Base-by-base conservation (phyloP, 2,113 vertebrate species). In the Rhea americana region DNA sequence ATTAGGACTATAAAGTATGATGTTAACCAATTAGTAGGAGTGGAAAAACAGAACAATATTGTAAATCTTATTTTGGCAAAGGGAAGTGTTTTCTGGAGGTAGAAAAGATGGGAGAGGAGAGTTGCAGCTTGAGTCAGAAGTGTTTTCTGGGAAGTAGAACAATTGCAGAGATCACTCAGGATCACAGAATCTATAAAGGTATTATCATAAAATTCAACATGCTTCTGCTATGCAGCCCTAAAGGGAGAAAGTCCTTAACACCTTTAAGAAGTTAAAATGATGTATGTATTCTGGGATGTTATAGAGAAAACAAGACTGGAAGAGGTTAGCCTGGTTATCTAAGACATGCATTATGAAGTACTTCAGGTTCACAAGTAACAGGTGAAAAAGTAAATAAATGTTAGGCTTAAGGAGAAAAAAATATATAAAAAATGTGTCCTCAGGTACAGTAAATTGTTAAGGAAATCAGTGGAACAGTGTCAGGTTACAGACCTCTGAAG, bases 1-100 rank as follows among this genome's bases (percentile, higher is more conserved):
- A 96, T 94, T 90, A 87, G 80, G 53, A 65, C 82, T 73, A 51
- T 94, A 92, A 96, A 92, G 55, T 56, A 65, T 62, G 21, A 41
- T 75, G 37, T 90, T 92, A 93, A 87, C 65, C 82, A 79, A 94
- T 95, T 85, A 91, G 55, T 62, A 87, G 87, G 50, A 81, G 59
- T 37, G 53, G 39, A 62, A 85, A 89, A 82, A 4, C n/a, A 92
- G 55, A 84, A 28, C 25, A 56, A 68, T 82, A 77, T 71, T 82
- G 39, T 45, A 87, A 92, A 45, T 91, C 81, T 74, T 91, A 28
- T 51, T 89, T 87, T 91, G 77, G 51, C 32, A 80, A 76, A 85
- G 12, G 53, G 59, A 93, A 73, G 70, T 43, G 2, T 68, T 84
- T 67, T 82, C 39, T 73, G 48, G 72, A 59, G 39, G 47, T 47